phyloP scores from a whole-genome alignment of 1,140 invertebrate species.

The Oncopodura yosiiana region DNA sequence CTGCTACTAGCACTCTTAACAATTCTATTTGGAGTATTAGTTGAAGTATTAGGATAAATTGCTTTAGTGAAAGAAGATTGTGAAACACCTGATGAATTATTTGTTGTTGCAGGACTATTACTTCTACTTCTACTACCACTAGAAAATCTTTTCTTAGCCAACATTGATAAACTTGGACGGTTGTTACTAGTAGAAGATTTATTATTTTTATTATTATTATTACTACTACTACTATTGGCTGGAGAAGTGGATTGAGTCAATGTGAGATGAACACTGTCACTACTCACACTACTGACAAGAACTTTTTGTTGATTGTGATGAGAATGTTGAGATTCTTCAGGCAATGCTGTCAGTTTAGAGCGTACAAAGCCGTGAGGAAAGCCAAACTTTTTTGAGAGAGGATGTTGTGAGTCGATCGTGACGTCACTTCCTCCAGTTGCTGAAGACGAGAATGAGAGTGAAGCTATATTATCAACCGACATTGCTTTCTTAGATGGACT shows the following conservation, averaged over 20 bases:
- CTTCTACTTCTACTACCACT: constrained; percentile 3
- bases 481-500: constrained; percentile 25
- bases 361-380: constrained; percentile 41
- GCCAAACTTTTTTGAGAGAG: constrained; percentile 31
- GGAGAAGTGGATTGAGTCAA: background rate
- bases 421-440: constrained; percentile 26
- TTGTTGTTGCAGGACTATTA: constrained; percentile 7
- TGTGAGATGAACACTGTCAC: constrained; percentile 32
- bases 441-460: constrained; percentile 7
- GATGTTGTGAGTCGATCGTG: background rate
- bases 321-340: constrained; percentile 33
- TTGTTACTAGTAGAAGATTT: too few species aligned
- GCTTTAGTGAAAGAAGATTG: too few species aligned
- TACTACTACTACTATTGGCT: too few species aligned
- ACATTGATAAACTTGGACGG: too few species aligned
- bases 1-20: constrained; percentile 9
- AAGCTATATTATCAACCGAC: constrained; percentile 31
- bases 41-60: background rate
- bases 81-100: background rate
- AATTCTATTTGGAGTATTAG: background rate
- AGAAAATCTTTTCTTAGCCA: too few species aligned
- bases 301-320: too few species aligned
- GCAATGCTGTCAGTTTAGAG: constrained; percentile 37
- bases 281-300: constrained; percentile 18
- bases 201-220: too few species aligned